A percentile compares a stretch with the other conserved stretches of the same genome.
These are phyloP conservation scores for Phrynocephalus versicolor DNA, from an alignment of 2,113 vertebrate species.

Conservation along the genomic window DNA sequence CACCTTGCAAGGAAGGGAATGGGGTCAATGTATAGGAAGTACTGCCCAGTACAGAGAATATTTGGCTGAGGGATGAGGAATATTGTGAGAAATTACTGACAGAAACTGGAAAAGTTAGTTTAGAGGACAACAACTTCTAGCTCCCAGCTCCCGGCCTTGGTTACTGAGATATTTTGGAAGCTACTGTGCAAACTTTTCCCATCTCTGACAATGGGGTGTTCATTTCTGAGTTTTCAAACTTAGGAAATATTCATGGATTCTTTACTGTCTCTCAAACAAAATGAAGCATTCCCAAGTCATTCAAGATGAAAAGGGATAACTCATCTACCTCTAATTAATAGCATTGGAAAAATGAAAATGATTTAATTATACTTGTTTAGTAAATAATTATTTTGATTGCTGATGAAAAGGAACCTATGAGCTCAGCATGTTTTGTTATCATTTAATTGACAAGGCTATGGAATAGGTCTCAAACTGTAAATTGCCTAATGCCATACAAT, in stretches of 20 bases:
- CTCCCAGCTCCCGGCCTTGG: no score
- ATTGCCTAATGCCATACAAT: constrained; percentile 56
- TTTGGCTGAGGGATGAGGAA: no score
- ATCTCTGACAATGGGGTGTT: no score
- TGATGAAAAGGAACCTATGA: constrained; percentile 49
- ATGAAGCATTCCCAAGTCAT: not conserved
- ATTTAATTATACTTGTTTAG: constrained; percentile 50
- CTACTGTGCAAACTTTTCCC: not conserved
- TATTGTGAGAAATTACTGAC: no score
- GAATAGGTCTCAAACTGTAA: constrained; percentile 59
- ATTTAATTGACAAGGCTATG: constrained; percentile 58
- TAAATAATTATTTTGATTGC: constrained; percentile 60
- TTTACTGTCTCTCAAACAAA: no score
- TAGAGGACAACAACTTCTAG: no score
- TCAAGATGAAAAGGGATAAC: not conserved
- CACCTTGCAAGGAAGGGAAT: no score
- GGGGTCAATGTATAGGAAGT: no score
- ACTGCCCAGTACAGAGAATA: no score
- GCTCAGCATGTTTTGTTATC: constrained; percentile 52
- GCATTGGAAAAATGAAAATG: not conserved
- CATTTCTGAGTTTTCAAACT: no score
- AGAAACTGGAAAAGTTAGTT: no score
- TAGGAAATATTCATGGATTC: no score
- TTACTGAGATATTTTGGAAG: not conserved
- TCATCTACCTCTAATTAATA: not conserved